phyloP scores from a whole-genome alignment of 2,113 vertebrate species.

The Megaptera novaeangliae region DNA sequence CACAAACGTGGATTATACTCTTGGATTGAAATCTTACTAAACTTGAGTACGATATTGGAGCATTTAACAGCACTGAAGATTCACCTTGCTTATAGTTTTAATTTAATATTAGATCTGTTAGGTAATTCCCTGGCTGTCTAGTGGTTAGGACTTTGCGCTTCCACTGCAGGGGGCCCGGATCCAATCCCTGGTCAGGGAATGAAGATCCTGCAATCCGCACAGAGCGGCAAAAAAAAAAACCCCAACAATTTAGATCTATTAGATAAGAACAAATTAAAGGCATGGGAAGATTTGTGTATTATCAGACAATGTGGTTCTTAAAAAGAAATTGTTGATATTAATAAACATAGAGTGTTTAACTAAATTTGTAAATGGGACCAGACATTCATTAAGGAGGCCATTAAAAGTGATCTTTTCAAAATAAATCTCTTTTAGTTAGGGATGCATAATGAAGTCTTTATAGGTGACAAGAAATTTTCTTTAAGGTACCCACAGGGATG shows the following conservation, averaged over 20 bases:
- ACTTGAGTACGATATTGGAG: background rate
- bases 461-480: background rate
- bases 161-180: too few species aligned
- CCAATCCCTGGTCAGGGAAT: too few species aligned
- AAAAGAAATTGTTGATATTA: background rate
- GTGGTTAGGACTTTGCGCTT: too few species aligned
- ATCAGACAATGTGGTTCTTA: background rate
- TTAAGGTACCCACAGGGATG: background rate
- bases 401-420: slow-evolving; percentile 6
- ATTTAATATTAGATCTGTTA: background rate
- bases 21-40: background rate
- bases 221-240: too few species aligned
- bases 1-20: background rate
- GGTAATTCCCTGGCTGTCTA: too few species aligned
- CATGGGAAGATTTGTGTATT: background rate
- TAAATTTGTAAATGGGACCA: background rate
- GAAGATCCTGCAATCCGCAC: too few species aligned
- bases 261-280: background rate
- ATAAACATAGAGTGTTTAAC: background rate
- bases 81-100: background rate
- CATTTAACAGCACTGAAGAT: background rate
- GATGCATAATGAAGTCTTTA: background rate
- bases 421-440: background rate
- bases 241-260: background rate
- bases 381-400: background rate